Evolutionary conservation across 1,140 invertebrate species (phyloP).

Genomic region (Cydia strobilella): DNA sequence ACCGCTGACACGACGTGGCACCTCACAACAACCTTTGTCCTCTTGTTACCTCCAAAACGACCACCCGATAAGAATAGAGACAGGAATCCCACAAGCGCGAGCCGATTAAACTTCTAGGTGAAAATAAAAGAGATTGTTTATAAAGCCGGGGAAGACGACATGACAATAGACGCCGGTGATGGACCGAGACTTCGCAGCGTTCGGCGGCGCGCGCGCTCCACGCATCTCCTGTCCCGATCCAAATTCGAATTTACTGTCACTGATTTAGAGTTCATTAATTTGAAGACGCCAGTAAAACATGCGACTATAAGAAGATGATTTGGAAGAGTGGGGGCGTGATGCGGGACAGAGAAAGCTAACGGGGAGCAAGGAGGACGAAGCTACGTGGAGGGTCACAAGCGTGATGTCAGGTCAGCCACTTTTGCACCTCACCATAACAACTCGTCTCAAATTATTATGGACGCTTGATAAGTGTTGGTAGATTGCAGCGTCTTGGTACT

Average conservation of each 20-base stretch:
- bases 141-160: conserved; percentile 74
- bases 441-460: conserved; percentile 81
- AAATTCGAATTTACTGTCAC: conserved; percentile 69
- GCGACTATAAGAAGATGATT: conserved; percentile 75
- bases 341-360: conserved; percentile 56
- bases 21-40: conserved; percentile 74
- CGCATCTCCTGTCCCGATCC: conserved; percentile 48
- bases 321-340: conserved; percentile 77
- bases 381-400: conserved; percentile 72
- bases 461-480: conserved; percentile 78
- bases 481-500: conserved; percentile 74
- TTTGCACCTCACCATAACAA: conserved; percentile 80
- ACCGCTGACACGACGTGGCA: conserved; percentile 65
- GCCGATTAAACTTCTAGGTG: conserved; percentile 75
- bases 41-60: conserved; percentile 64
- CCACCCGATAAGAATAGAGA: conserved; percentile 76
- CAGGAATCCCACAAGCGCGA: conserved; percentile 71
- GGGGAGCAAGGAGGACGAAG: conserved; percentile 52
- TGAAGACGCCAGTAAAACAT: conserved; percentile 67
- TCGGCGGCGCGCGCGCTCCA: conserved; percentile 35
- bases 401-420: conserved; percentile 81
- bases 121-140: conserved; percentile 79
- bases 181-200: conserved; percentile 51
- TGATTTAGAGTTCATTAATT: conserved; percentile 76
- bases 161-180: conserved; percentile 74